phyloP scores from a whole-genome alignment of 2,113 vertebrate genomes.

The Nerophis lumbriciformis region DNA sequence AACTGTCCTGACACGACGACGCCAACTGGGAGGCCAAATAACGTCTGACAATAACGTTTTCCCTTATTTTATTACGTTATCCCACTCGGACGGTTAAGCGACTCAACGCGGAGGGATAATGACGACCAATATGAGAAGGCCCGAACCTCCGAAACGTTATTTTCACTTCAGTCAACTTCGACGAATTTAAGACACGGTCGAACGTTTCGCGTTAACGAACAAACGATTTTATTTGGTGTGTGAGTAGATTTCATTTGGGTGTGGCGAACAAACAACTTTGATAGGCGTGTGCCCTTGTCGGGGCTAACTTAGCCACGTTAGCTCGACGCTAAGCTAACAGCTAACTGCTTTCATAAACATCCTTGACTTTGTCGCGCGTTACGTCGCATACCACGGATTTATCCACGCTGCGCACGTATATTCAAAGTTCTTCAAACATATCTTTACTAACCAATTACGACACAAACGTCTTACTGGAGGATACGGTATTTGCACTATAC shows the following conservation, averaged over 20 bases:
- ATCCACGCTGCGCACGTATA: background rate
- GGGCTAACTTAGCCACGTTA: background rate
- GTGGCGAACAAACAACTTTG: no score
- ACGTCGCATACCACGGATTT: background rate
- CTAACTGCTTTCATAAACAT: background rate
- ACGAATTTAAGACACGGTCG: background rate
- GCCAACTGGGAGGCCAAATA: conserved; percentile 72
- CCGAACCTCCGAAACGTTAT: background rate
- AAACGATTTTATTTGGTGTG: background rate
- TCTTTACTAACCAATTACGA: background rate
- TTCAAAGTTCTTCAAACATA: background rate
- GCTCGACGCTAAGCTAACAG: conserved; percentile 1
- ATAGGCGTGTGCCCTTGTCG: background rate
- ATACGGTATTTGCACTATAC: background rate
- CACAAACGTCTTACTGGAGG: background rate
- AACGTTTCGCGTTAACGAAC: background rate
- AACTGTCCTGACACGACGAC: conserved; percentile 76
- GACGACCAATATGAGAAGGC: conserved; percentile 5
- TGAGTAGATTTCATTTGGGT: background rate
- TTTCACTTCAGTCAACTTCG: background rate
- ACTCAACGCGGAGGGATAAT: conserved; percentile 1
- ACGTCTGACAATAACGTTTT: conserved; percentile 48
- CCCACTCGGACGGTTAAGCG: conserved; percentile 22
- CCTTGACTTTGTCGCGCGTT: background rate
- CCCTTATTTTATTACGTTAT: conserved; percentile 48